A percentile compares a stretch with the other conserved stretches of the same genome.
Conservation (phyloP, 1,140 invertebrate species). For the Paramacrobiotus metropolitanus region DNA sequence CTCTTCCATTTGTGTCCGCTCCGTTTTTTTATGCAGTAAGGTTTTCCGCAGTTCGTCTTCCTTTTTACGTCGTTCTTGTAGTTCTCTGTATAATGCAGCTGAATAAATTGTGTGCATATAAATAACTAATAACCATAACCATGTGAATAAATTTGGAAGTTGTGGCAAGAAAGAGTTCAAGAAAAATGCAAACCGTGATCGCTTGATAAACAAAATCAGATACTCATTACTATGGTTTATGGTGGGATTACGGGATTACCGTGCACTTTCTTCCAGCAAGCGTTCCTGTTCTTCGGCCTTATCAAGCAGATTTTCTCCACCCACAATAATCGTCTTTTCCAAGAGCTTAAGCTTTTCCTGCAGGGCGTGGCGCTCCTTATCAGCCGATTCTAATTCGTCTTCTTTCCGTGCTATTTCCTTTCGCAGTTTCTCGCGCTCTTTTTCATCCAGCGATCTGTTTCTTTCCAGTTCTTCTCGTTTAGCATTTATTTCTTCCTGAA, state of each 20-base stretch:
- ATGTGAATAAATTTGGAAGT: too few species aligned
- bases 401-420: constrained; percentile 35
- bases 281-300: constrained; percentile 83
- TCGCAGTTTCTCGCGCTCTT: constrained; percentile 14
- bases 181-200: too few species aligned
- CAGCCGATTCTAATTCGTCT: constrained; percentile 35
- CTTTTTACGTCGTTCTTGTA: constrained; percentile 53
- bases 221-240: constrained; percentile 1
- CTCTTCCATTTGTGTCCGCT: constrained; percentile 83
- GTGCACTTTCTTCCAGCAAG: constrained; percentile 64
- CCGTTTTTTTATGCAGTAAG: constrained; percentile 56
- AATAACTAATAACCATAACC: too few species aligned
- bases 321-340: constrained; percentile 85
- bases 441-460: constrained; percentile 26
- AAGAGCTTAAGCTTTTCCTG: constrained; percentile 63
- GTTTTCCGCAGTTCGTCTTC: constrained; percentile 57
- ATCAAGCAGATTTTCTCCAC: constrained; percentile 90
- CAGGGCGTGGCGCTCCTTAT: constrained; percentile 34
- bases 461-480: constrained; percentile 27
- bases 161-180: too few species aligned
- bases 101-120: too few species aligned
- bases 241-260: constrained; percentile 10
- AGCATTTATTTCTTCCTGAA: constrained; percentile 25
- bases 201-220: too few species aligned
- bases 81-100: constrained; percentile 36